These are phyloP conservation scores for Dinomys branickii DNA, from an alignment of 2,113 vertebrate species.

Conservation along the genomic window DNA sequence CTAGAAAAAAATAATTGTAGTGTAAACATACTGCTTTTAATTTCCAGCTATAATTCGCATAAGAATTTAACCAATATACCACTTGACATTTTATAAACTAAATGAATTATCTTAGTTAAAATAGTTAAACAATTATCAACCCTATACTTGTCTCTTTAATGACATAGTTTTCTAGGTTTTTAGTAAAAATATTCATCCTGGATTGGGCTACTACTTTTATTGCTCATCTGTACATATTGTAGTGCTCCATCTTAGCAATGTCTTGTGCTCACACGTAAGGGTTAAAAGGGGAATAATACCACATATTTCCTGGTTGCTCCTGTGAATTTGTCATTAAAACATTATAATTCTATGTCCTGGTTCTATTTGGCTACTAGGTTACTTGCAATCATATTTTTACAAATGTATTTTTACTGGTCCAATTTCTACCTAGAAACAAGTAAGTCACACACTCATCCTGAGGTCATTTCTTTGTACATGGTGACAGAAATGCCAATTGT, in stretches of 20 bases:
- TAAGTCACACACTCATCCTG: background rate
- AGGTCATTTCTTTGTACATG: background rate
- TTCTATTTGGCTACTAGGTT: background rate
- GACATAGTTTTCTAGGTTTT: background rate
- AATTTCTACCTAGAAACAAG: background rate
- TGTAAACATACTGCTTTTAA: background rate
- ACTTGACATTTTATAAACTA: background rate
- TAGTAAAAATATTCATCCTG: background rate
- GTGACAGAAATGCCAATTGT: background rate
- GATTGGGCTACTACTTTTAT: background rate
- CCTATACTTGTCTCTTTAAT: background rate
- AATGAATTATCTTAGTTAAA: background rate
- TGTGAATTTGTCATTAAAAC: constrained; percentile 17
- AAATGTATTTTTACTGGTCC: background rate
- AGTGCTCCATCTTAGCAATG: background rate
- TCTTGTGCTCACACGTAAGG: background rate
- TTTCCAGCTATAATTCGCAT: background rate
- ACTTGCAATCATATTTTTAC: background rate
- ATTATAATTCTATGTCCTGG: background rate
- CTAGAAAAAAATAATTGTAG: background rate
- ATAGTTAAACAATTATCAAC: constrained; percentile 28
- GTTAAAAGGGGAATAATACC: background rate
- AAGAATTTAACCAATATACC: background rate
- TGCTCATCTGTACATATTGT: background rate
- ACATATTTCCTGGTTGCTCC: background rate